A percentile compares a stretch with the other conserved stretches of the same genome.
Conservation (phyloP, 2,888 invertebrate species). For the Agrotis clavis region DNA sequence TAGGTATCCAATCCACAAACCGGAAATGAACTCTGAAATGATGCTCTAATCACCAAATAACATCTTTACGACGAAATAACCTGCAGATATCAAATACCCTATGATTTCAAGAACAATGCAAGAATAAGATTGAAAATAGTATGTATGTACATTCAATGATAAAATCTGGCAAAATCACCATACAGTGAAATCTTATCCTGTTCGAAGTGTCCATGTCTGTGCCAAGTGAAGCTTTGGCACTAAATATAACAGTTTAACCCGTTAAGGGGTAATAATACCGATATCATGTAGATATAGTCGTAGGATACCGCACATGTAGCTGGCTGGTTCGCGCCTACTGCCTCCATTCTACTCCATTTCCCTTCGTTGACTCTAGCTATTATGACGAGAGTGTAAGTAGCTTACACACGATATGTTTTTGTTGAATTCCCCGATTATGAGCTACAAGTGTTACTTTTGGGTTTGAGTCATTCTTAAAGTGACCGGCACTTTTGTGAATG, state of each 20-base stretch:
- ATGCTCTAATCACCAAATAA: neutral
- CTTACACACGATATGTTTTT: conserved; percentile 58
- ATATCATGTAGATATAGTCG: conserved; percentile 41
- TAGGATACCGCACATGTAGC: conserved; percentile 53
- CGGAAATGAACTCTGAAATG: conserved; percentile 12
- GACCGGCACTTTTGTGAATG: conserved; percentile 29
- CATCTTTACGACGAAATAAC: neutral
- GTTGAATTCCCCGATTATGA: conserved; percentile 57
- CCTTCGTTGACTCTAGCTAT: conserved; percentile 53
- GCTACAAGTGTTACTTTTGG: conserved; percentile 39
- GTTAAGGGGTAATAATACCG: conserved; percentile 57
- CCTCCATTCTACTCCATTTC: conserved; percentile 60
- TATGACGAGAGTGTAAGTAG: conserved; percentile 59
- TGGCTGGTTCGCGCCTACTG: conserved; percentile 38
- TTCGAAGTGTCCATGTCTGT: conserved; percentile 32
- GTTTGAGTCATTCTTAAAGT: conserved; percentile 57
- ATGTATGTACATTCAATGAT: conserved; percentile 2
- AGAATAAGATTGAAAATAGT: neutral
- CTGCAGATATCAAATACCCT: neutral
- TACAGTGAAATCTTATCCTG: conserved; percentile 36
- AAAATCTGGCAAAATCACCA: conserved; percentile 20
- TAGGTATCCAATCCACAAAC: conserved; percentile 9
- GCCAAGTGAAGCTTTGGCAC: conserved; percentile 55
- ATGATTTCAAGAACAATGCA: conserved; percentile 10
- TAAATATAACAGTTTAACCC: conserved; percentile 60